A percentile compares a stretch with the other conserved stretches of the same genome.
Conservation (phyloP, 2,113 vertebrate species). For the Halcyon senegalensis region DNA sequence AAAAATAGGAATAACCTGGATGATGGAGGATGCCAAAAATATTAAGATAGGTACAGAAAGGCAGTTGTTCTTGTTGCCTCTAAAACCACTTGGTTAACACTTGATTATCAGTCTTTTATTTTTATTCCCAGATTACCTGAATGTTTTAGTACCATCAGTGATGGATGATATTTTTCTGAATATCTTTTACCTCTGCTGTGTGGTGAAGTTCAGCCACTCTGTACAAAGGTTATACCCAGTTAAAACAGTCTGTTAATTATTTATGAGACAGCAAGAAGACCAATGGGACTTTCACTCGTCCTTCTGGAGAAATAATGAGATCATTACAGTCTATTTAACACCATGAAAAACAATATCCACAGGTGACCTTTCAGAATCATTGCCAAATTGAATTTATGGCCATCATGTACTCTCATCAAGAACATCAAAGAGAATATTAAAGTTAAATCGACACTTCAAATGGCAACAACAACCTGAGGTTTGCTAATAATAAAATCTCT, state of each 20-base stretch:
- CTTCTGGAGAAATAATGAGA: conserved; percentile 62
- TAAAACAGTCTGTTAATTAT: conserved; percentile 70
- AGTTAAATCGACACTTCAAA: background rate
- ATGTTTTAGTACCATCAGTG: conserved; percentile 25
- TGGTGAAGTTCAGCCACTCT: conserved; percentile 13
- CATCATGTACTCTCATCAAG: conserved; percentile 26
- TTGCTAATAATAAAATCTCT: conserved; percentile 1
- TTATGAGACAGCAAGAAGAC: conserved; percentile 73
- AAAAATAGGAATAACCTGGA: background rate
- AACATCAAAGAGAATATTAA: conserved; percentile 34
- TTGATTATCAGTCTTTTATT: background rate
- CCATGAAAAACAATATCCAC: conserved; percentile 69
- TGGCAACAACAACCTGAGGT: background rate
- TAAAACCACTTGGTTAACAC: background rate
- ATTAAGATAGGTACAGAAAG: background rate
- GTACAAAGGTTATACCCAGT: conserved; percentile 66
- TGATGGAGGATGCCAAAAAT: background rate
- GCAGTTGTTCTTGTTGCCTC: background rate
- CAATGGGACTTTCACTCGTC: conserved; percentile 66
- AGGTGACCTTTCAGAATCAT: conserved; percentile 69
- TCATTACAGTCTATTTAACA: conserved; percentile 69
- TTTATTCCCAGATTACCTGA: background rate
- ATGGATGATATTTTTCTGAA: conserved; percentile 42
- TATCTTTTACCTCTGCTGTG: conserved; percentile 12
- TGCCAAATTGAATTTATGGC: conserved; percentile 57